Base-by-base conservation (phyloP, 2,113 vertebrate genomes). In the Phalacrocorax brasilianus region DNA sequence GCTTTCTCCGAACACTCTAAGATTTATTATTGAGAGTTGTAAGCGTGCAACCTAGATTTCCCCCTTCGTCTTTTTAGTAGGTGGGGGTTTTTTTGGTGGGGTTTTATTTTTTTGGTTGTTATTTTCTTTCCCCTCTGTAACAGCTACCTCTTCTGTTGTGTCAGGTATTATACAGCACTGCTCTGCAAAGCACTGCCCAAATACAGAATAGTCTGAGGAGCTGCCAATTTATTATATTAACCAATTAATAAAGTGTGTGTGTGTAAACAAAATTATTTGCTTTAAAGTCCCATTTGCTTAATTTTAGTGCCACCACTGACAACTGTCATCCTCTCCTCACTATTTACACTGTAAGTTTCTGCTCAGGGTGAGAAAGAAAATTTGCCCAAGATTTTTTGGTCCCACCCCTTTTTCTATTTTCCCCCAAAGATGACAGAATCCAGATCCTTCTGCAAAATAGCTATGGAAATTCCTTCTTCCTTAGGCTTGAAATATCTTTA, bases 171-270 rank as follows among this genome's bases (percentile, higher is more conserved):
- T 70, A 91, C 15, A 42, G 59, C 94, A 53, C 71, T 75, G 93
- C 87, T 92, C 78, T 86, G 81, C 55, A 63, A 62, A 70, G 71
- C 53, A 81, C 70, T 86, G 97, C 95, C 93, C 23, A 12, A 40
- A 33, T 27, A 23, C 40, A 35, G 38, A 6, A 32, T 21, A 32
- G 6, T 16, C 49, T 42, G 68, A 84, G 65, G 73, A 17, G 53
- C 91, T 95, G 94, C 78, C 49, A 24, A 50, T 50, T 50, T 50
- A 12, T 50, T 50, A 24, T 50, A 50, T 50, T 86, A 90, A 85
- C 61, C 78, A 52, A 8, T 83, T 78, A 65, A 85, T 15, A 35
- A 71, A 79, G 12, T n/a, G 12, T 24, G 17, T 19, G 11, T 49
- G 12, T 72, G 45, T 9, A 38, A 84, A 80, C 3, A 0, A 7